Percentiles rank a stretch among this genome's conserved stretches.
phyloP scores from a whole-genome alignment of 2,888 invertebrate genomes.

The Odiellus spinosus region DNA sequence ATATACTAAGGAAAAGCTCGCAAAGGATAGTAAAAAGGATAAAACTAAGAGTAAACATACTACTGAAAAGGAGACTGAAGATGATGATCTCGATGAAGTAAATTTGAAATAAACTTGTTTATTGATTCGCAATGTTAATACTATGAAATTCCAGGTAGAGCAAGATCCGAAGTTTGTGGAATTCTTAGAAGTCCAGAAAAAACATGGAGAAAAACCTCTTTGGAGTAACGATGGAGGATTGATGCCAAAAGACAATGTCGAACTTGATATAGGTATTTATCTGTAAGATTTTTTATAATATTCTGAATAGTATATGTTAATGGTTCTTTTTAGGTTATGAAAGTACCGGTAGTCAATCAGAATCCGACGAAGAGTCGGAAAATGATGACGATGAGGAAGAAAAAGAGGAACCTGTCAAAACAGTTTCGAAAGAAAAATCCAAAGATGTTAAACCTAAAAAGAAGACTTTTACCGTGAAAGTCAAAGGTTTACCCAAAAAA shows the following conservation, averaged over 20 bases:
- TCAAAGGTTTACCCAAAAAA: constrained; percentile 11
- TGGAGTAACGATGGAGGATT: constrained; percentile 39
- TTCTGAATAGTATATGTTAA: not conserved
- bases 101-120: too few relatives aligned
- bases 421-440: too few relatives aligned
- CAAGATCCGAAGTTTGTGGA: constrained; percentile 78
- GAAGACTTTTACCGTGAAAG: constrained; percentile 5
- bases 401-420: too few relatives aligned
- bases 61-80: too few relatives aligned
- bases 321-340: not conserved
- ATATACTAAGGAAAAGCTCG: constrained; percentile 60
- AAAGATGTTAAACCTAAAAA: too few relatives aligned
- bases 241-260: too few relatives aligned
- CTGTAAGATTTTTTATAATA: too few relatives aligned
- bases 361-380: constrained; percentile 2
- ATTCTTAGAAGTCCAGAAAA: constrained; percentile 68
- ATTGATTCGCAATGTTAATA: too few relatives aligned
- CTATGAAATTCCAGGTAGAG: constrained; percentile 25
- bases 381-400: not conserved
- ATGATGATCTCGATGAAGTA: too few relatives aligned
- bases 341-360: not conserved
- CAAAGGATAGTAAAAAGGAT: too few relatives aligned
- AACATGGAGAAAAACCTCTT: constrained; percentile 29
- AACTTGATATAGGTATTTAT: too few relatives aligned
- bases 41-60: too few relatives aligned